Evolutionary conservation across 2,113 vertebrate species (phyloP), one percentile per base, ranked within the genome.

Genomic region (Tapirus terrestris): DNA sequence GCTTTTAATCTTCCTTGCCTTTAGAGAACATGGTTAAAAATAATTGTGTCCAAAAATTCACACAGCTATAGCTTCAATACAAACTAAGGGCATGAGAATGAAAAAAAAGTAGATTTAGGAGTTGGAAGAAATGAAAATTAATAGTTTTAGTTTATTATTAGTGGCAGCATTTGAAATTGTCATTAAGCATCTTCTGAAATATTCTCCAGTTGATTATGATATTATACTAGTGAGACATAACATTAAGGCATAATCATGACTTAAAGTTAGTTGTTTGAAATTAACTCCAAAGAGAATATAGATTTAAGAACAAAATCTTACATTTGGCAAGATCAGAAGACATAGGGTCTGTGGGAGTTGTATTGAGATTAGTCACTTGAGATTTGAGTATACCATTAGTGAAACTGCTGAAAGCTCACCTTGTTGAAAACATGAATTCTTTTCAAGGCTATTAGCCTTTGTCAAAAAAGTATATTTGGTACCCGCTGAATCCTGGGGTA

Each of bases 281-380:
- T 92, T 83, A 86, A 92, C 56, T 90, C 87, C 45, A 96, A 96
- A 96, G 75, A 63, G 58, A 79, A 90, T 87, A 94, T 31, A 93
- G 84, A 90, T 68, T 92, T 96, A 77, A 87, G 84, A 97, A 92
- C 80, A 96, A 96, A 96, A 67, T 56, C 45, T 96, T 95, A 45
- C 8, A 31, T 96, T 90, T 92, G 79, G 68, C 56, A 92, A 92
- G 84, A 96, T 97, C 89, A 92, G 92, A 92, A 79, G 56, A 92
- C 23, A 94, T 20, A 80, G 39, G 43, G 67, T 90, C 91, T 79
- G 68, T 77, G 90, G 91, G 23, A 65, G 61, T 68, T 79, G n/a
- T 90, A 83, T 58, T 83, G 43, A 87, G 75, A 83, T 51, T 86
- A 56, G 72, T 79, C 92, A 91, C 27, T 95, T 93, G 89, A 95